A percentile compares a stretch with the other conserved stretches of the same genome.
Conservation (phyloP, 2,888 invertebrate genomes). For the Amiota communis region DNA sequence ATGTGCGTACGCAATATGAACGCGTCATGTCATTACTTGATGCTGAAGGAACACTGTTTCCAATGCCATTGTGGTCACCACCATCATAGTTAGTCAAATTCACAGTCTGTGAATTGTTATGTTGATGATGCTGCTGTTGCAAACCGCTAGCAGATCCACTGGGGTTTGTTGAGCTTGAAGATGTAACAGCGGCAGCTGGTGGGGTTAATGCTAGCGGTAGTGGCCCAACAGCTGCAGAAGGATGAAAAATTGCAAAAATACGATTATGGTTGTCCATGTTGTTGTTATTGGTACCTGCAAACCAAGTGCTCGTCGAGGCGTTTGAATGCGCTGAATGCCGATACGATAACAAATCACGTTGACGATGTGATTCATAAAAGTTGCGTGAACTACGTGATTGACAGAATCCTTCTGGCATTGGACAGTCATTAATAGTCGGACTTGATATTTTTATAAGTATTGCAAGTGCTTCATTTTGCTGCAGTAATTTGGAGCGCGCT, state of each 20-base stretch:
- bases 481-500: slow-evolving; percentile 82
- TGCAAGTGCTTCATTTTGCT: slow-evolving; percentile 85
- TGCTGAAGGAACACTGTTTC: slow-evolving; percentile 43
- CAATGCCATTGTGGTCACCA: slow-evolving; percentile 36
- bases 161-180: slow-evolving; percentile 72
- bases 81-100: slow-evolving; percentile 29
- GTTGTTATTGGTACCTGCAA: slow-evolving; percentile 33
- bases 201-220: slow-evolving; percentile 33
- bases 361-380: slow-evolving; percentile 64
- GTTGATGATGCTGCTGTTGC: not conserved
- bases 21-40: slow-evolving; percentile 75
- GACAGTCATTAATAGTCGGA: slow-evolving; percentile 78
- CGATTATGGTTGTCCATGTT: not conserved
- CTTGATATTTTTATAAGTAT: slow-evolving; percentile 89
- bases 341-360: slow-evolving; percentile 67
- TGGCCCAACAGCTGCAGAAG: slow-evolving; percentile 43
- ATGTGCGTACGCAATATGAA: slow-evolving; percentile 81
- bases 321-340: slow-evolving; percentile 45
- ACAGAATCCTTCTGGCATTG: slow-evolving; percentile 85
- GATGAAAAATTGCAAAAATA: slow-evolving; percentile 16
- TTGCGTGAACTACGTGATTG: slow-evolving; percentile 72
- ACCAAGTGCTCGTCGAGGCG: slow-evolving; percentile 37
- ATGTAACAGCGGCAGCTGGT: slow-evolving; percentile 72
- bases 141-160: too few species aligned
- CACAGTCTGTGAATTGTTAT: slow-evolving; percentile 21